Percentiles rank a stretch among this genome's conserved stretches.
Conservation (phyloP, 2,888 invertebrate genomes). For the Hypsopygia costalis region DNA sequence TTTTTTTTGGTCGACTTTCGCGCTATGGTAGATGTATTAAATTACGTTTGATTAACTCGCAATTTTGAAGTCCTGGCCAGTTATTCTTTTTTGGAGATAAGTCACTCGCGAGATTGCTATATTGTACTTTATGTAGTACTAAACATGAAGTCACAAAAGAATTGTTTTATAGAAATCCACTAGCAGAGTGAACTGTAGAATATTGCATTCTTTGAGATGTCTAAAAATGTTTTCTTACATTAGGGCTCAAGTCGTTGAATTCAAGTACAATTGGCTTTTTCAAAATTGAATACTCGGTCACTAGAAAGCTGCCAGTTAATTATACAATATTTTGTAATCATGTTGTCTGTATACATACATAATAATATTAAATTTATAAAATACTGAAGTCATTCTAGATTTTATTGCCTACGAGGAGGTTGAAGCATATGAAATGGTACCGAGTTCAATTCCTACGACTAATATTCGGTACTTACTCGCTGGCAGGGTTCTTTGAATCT, state of each 20-base stretch:
- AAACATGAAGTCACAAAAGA: too few relatives aligned
- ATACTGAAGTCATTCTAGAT: constrained; percentile 6
- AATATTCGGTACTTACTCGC: too few relatives aligned
- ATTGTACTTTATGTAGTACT: too few relatives aligned
- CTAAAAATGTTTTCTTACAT: too few relatives aligned
- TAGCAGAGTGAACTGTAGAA: too few relatives aligned
- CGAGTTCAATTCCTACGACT: too few relatives aligned
- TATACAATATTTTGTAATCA: constrained; percentile 3
- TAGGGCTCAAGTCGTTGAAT: too few relatives aligned
- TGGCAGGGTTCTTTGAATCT: too few relatives aligned
- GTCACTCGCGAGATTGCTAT: too few relatives aligned
- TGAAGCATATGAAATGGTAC: too few relatives aligned
- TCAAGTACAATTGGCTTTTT: neutral
- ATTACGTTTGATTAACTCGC: constrained; percentile 4
- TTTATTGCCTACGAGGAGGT: neutral
- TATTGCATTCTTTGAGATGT: too few relatives aligned
- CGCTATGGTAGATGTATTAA: constrained; percentile 3
- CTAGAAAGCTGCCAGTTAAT: constrained; percentile 8
- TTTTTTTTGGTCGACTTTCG: neutral
- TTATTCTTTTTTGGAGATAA: constrained; percentile 2
- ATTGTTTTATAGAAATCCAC: too few relatives aligned
- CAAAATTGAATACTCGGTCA: constrained; percentile 5
- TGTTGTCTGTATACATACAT: constrained; percentile 6
- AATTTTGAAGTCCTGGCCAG: neutral
- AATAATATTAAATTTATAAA: neutral